Evolutionary conservation across 1,140 invertebrate genomes (phyloP), one percentile per base, ranked within the genome.

Genomic region (Aphelenchoides fujianensis): DNA sequence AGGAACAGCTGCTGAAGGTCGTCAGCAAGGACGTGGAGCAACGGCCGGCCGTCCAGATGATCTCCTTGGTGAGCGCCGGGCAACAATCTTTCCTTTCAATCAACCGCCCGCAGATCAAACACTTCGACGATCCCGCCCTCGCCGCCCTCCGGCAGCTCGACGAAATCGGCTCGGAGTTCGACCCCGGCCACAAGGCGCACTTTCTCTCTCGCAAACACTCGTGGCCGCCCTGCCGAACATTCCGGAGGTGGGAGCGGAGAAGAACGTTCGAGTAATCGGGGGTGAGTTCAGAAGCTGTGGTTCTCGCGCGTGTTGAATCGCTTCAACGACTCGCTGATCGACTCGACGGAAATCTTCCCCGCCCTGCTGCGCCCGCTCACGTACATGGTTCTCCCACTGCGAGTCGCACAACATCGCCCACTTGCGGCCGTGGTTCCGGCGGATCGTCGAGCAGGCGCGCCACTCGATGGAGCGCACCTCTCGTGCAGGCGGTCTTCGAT

Each of bases 381-480:
- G n/a, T 76, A 76, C 64, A 84, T 83, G 68, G 70, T 83, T n/a
- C 2, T 71, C 74, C 12, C 71, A 81, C 63, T 84, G 81, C 52
- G 81, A 83, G 57, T 74, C 71, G 57, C 81, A 83, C 66, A 83
- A 83, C 41, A 83, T 83, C 53, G 72, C 82, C 41, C 76, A 76
- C 62, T 70, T 83, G 68, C 70, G 74, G 27, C 68, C 82, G 27
- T 83, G 82, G 81, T 80, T 83, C 41, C 70, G 80, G 16, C 74
- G 72, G 27, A 79, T 83, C 36, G 27, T 81, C 30, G 80, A 80
- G 52, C 27, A 68, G 59, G 57, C 9, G 27, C 34, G 59, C 31
- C 78, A 61, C 57, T 57, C 35, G 53, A 61, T 61, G n/a, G 73
- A 31, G 62, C 5, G 3, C 27, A 0, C 32, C 19, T 32, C 1